Evolutionary conservation across 2,888 invertebrate species (phyloP), one percentile per base, ranked within the genome.

Genomic region (Peribatodes rhomboidaria): DNA sequence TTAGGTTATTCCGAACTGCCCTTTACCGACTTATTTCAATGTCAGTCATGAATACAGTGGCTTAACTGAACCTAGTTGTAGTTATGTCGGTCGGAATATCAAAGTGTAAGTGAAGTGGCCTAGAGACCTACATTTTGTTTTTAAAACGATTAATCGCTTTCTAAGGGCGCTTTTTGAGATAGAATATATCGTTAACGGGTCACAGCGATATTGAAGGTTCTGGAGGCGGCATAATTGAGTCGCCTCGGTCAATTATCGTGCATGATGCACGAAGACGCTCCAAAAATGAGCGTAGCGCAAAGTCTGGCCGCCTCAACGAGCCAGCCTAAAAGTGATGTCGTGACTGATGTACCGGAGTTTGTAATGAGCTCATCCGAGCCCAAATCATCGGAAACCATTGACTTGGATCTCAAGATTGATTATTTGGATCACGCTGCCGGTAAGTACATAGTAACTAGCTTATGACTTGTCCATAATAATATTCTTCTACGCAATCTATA

Each of bases 91-190:
- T 95, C 95, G 94, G 94, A 95, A 95, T 95, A 95, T 95, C 95
- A 95, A 95, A 96, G 96, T 92, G 95, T 96, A 96, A 96, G 96
- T 95, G 95, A 95, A 96, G 96, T 96, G 96, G 96, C 96, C 96
- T 96, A 96, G 95, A 96, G 96, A 96, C 96, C 96, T 96, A 96
- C 96, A 96, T 96, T 96, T 89, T 87, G 88, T 87, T 90, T 86
- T 86, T 84, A 85, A 86, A 83, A 77, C 82, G 75, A 76, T 80
- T 82, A 85, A 85, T 81, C 82, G 82, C 80, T 83, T 79, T 82
- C 79, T 77, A 82, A 77, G 82, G 79, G 81, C 94, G 93, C 82
- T 94, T 94, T 94, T 94, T 94, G 94, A 86, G 94, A 94, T 94
- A 94, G 86, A 94, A 93, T 94, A 73, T 76, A 80, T 82, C 72